Conservation (phyloP, 2,888 invertebrate genomes). For the Peribatodes rhomboidaria region DNA sequence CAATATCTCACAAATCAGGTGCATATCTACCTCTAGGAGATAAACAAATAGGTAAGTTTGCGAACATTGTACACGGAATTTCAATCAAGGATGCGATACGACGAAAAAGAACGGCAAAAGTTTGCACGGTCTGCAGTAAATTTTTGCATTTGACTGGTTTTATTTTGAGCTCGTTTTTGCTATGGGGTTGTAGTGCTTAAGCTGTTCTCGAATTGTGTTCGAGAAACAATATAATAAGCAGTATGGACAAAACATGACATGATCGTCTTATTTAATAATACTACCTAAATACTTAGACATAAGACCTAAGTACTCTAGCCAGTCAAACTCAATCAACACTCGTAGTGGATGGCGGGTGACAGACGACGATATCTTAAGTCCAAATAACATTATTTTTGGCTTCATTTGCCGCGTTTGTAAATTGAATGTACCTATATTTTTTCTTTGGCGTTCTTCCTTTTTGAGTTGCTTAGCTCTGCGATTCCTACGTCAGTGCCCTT, state of each 20-base stretch:
- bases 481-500: constrained; percentile 1
- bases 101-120: constrained; percentile 46
- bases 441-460: neutral
- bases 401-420: too few relatives aligned
- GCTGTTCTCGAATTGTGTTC: constrained; percentile 20
- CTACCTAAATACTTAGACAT: too few relatives aligned
- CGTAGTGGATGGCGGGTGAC: too few relatives aligned
- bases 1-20: constrained; percentile 70
- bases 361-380: too few relatives aligned
- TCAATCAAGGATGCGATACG: constrained; percentile 72
- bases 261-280: too few relatives aligned
- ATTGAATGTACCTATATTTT: too few relatives aligned
- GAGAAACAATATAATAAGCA: neutral
- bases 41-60: constrained; percentile 75
- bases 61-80: constrained; percentile 85
- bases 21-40: constrained; percentile 73
- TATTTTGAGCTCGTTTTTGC: constrained; percentile 18
- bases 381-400: too few relatives aligned
- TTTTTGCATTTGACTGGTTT: constrained; percentile 37
- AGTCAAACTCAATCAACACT: too few relatives aligned
- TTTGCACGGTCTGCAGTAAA: constrained; percentile 22
- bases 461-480: neutral
- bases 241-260: constrained; percentile 30
- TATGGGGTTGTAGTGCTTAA: neutral
- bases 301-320: too few relatives aligned